phyloP scores from a whole-genome alignment of 2,113 vertebrate species.

The Fregata magnificens region DNA sequence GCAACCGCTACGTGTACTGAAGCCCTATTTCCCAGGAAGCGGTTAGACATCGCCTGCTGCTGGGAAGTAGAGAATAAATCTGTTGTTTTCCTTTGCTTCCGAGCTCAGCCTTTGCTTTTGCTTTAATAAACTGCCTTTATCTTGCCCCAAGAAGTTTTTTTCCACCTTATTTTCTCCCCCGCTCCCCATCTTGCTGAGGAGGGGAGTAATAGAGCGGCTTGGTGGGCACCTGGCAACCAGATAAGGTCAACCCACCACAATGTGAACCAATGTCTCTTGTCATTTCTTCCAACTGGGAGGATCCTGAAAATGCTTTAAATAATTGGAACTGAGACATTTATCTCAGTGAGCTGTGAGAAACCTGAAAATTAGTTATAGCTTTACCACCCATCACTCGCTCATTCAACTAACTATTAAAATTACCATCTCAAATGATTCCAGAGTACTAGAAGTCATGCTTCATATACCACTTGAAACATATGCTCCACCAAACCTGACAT shows the following conservation, averaged over 20 bases:
- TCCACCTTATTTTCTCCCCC: not conserved
- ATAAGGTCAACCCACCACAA: not conserved
- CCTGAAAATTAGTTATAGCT: not conserved
- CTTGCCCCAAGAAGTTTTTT: not conserved
- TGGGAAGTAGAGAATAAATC: not conserved
- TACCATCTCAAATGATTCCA: not conserved
- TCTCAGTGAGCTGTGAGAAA: not conserved
- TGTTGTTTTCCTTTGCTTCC: not conserved
- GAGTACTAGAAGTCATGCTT: not conserved
- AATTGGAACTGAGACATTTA: not conserved
- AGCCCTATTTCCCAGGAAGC: not conserved
- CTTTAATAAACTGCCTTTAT: not conserved
- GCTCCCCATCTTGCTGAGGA: not conserved
- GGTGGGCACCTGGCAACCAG: not conserved
- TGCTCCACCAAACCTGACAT: not conserved
- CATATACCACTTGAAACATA: not conserved
- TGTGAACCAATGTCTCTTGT: not conserved
- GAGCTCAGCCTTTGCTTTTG: not conserved
- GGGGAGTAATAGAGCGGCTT: not conserved
- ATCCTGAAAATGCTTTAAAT: not conserved
- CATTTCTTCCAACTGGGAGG: not conserved
- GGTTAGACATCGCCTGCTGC: not conserved
- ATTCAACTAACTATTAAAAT: conserved; percentile 13
- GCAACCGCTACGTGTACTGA: not conserved
- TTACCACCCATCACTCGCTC: not conserved